Evolutionary conservation across 1,140 invertebrate genomes (phyloP).

Genomic region (Scaptodrosophila lebanonensis): DNA sequence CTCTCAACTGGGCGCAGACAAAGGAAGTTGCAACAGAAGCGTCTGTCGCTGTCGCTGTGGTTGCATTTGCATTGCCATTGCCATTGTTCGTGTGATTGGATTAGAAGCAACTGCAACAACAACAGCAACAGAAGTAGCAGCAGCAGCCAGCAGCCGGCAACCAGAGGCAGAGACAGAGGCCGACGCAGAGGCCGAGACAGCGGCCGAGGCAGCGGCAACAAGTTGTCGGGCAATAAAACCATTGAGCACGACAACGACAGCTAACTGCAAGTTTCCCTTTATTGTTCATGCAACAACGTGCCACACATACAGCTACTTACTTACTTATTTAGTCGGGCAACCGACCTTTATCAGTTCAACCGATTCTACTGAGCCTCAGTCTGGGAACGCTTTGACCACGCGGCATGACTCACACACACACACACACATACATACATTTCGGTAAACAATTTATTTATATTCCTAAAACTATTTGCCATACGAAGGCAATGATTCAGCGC

Average conservation of each 20-base stretch:
- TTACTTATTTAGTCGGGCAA: no score
- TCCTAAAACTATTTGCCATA: no score
- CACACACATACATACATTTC: no score
- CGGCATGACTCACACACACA: no score
- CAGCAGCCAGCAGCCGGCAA: constrained; percentile 29
- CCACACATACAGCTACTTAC: no score
- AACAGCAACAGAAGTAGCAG: constrained; percentile 10
- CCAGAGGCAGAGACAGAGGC: constrained; percentile 42
- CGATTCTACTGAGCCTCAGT: no score
- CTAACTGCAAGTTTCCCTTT: no score
- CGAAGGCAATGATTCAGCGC: no score
- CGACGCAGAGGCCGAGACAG: constrained; percentile 18
- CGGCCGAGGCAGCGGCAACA: constrained; percentile 39
- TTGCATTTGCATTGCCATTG: constrained; percentile 39
- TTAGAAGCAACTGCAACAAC: constrained; percentile 31
- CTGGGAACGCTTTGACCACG: no score
- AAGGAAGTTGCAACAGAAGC: constrained; percentile 37
- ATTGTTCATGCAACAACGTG: neutral
- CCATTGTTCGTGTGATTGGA: constrained; percentile 45
- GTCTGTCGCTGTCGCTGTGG: neutral
- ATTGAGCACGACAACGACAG: no score
- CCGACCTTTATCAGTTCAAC: no score
- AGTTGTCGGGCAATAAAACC: neutral
- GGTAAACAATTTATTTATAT: no score
- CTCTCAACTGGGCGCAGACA: constrained; percentile 30